phyloP scores from a whole-genome alignment of 2,113 vertebrate genomes.

The Lepisosteus oculatus region DNA sequence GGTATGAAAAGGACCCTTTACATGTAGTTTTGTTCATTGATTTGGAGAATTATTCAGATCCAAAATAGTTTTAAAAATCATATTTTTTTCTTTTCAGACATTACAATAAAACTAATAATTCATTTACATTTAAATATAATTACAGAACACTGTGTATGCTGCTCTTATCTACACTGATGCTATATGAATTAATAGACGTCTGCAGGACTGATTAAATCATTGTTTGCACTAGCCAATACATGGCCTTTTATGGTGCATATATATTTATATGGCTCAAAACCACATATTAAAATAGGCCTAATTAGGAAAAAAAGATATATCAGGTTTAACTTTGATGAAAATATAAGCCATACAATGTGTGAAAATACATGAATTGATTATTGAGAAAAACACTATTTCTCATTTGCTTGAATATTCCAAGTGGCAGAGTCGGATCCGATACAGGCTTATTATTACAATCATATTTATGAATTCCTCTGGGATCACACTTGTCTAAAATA shows the following conservation, averaged over 20 bases:
- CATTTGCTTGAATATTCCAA: slow-evolving; percentile 6
- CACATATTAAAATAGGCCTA: too few species aligned
- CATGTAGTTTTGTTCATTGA: too few species aligned
- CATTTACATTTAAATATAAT: not conserved
- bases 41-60: too few species aligned
- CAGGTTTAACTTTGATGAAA: too few species aligned
- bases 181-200: not conserved
- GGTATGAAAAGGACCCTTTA: too few species aligned
- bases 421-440: not conserved
- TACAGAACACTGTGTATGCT: not conserved
- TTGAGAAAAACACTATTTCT: slow-evolving; percentile 7
- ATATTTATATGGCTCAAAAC: too few species aligned
- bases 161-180: not conserved
- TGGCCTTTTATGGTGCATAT: too few species aligned
- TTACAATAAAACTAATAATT: not conserved
- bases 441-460: not conserved
- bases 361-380: slow-evolving; percentile 5
- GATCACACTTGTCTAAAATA: slow-evolving; percentile 17
- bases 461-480: slow-evolving; percentile 12
- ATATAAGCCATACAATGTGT: not conserved
- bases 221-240: too few species aligned
- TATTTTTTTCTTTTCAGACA: not conserved
- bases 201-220: too few species aligned
- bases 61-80: too few species aligned
- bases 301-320: too few species aligned